These are phyloP conservation scores for Aldrovandia affinis DNA, from an alignment of 2,797 vertebrate genomes.

Conservation along the genomic window DNA sequence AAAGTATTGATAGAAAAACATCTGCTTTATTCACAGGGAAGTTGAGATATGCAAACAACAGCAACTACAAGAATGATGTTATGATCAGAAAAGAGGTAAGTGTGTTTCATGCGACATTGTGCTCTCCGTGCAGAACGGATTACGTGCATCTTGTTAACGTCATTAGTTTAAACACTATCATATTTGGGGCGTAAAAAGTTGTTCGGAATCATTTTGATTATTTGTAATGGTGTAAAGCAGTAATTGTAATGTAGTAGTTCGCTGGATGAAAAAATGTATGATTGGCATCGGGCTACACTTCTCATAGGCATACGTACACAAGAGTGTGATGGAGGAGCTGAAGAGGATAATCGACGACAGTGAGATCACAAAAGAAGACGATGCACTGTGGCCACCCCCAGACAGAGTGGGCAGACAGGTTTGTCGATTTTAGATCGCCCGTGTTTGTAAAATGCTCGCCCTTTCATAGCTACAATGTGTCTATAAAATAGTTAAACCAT, in stretches of 20 bases:
- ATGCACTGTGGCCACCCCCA: slow-evolving; percentile 95
- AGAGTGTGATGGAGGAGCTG: slow-evolving; percentile 98
- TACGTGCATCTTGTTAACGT: too few relatives aligned
- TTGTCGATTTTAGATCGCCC: slow-evolving; percentile 41
- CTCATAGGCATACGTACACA: slow-evolving; percentile 93
- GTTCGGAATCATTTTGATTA: too few relatives aligned
- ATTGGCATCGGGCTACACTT: neutral
- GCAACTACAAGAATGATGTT: slow-evolving; percentile 99
- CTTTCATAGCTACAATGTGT: neutral
- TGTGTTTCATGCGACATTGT: neutral
- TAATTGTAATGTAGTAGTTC: too few relatives aligned
- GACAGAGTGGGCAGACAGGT: slow-evolving; percentile 97
- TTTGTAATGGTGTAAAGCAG: too few relatives aligned
- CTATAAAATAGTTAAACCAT: too few relatives aligned
- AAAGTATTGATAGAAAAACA: neutral
- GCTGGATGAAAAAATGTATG: neutral
- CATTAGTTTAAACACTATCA: too few relatives aligned
- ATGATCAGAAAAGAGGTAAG: slow-evolving; percentile 98
- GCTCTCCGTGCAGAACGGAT: neutral
- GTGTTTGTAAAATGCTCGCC: neutral
- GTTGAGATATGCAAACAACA: slow-evolving; percentile 97
- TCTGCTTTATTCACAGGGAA: too few relatives aligned
- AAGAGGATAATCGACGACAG: slow-evolving; percentile 98
- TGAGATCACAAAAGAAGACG: slow-evolving; percentile 99
- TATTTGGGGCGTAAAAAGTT: too few relatives aligned